Evolutionary conservation across 2,888 invertebrate species (phyloP).

Genomic region (Drosophila vallismaia): DNA sequence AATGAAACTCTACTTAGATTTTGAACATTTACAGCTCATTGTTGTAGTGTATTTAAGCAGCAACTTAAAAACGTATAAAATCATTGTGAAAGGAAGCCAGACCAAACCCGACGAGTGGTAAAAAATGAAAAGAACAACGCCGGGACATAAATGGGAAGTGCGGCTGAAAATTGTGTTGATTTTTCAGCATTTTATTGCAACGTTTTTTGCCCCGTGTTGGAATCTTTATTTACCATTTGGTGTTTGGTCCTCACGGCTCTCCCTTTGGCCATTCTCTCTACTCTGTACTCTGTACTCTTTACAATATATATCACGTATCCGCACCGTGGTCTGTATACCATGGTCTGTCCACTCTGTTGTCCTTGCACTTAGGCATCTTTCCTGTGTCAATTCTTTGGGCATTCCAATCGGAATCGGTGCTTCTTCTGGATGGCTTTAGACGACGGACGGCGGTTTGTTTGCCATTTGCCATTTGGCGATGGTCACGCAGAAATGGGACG

Average conservation of each 20-base stretch:
- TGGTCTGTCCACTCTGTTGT: conserved; percentile 7
- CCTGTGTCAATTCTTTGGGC: conserved; percentile 8
- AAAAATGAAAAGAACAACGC: conserved; percentile 10
- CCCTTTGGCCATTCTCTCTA: neutral
- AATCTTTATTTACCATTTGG: conserved; percentile 14
- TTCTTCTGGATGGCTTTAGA: neutral
- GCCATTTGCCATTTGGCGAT: conserved; percentile 12
- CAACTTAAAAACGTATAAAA: neutral
- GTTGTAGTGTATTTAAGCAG: neutral
- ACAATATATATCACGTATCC: conserved; percentile 30
- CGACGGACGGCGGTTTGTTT: neutral
- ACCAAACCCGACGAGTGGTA: neutral
- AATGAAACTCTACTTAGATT: no score
- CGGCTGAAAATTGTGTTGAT: conserved; percentile 44
- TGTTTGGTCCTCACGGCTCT: neutral
- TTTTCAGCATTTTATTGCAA: conserved; percentile 43
- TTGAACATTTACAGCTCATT: no score
- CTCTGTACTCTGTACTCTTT: neutral
- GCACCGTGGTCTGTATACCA: conserved; percentile 4
- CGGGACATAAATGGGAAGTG: conserved; percentile 22
- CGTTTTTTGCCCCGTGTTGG: neutral
- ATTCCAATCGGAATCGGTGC: neutral
- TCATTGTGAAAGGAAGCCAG: neutral
- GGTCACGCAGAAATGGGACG: conserved; percentile 45
- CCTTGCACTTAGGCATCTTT: conserved; percentile 22